Percentiles rank a stretch among this genome's conserved stretches.
Evolutionary conservation across 2,113 vertebrate genomes (phyloP).

Genomic region (Pipra filicauda): DNA sequence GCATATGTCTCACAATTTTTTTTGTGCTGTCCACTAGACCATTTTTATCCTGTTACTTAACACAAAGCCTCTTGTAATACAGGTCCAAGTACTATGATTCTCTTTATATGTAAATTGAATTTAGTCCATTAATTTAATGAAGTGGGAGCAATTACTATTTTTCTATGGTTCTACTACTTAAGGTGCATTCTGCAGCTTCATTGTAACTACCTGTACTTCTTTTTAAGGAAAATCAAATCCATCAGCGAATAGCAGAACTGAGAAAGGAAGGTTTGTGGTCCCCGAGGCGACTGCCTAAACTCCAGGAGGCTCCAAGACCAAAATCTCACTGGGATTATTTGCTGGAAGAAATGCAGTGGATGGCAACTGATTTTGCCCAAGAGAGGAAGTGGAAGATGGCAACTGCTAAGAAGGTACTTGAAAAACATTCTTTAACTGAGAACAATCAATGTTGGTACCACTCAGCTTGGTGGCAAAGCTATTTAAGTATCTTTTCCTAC

Average conservation of each 20-base stretch:
- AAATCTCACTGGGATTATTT: slow-evolving; percentile 98
- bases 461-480: background rate
- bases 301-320: slow-evolving; percentile 89
- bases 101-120: background rate
- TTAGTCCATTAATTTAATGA: background rate
- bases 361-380: slow-evolving; percentile 97
- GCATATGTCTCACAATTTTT: background rate
- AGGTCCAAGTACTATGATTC: background rate
- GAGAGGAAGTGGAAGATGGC: slow-evolving; percentile 97
- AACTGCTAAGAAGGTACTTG: slow-evolving; percentile 90
- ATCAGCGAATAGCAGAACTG: slow-evolving; percentile 88
- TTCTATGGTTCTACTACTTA: background rate
- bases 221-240: slow-evolving; percentile 87
- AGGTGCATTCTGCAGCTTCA: background rate
- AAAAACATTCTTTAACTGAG: background rate
- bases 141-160: background rate
- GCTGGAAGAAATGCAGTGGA: slow-evolving; percentile 98
- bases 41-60: background rate
- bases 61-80: background rate
- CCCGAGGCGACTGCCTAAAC: slow-evolving; percentile 87
- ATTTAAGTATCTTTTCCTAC: background rate
- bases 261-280: slow-evolving; percentile 96
- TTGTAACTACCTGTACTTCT: background rate
- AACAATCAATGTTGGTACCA: background rate
- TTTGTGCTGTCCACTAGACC: background rate